Conservation (phyloP, 2,797 vertebrate species). For the Leontopithecus rosalia region DNA sequence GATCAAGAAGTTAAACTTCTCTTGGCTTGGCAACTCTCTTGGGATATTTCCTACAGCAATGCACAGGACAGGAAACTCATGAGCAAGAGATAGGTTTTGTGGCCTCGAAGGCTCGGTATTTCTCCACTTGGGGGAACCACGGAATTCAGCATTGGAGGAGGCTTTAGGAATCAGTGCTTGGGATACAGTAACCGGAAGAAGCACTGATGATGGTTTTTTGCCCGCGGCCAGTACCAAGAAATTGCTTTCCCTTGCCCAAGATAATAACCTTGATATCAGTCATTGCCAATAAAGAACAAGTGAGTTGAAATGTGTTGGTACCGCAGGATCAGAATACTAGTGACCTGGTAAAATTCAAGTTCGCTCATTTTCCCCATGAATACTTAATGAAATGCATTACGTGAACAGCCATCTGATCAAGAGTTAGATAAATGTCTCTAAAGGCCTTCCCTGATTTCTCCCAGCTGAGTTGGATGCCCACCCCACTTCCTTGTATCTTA, state of each 20-base stretch:
- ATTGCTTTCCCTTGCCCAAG: neutral
- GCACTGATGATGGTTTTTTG: neutral
- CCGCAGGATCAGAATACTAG: neutral
- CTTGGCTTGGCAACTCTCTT: slow-evolving; percentile 53
- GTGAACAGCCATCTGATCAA: neutral
- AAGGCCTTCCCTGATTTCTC: neutral
- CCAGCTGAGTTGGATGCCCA: neutral
- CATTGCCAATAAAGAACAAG: neutral
- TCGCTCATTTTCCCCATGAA: neutral
- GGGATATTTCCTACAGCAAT: neutral
- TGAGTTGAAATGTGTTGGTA: neutral
- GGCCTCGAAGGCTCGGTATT: neutral
- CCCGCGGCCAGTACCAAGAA: neutral
- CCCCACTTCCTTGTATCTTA: neutral
- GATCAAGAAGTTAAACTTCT: slow-evolving; percentile 73
- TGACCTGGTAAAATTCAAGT: neutral
- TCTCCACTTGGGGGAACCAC: neutral
- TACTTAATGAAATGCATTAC: neutral
- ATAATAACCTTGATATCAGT: neutral
- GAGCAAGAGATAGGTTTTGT: neutral
- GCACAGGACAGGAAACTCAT: neutral
- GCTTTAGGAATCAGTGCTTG: neutral
- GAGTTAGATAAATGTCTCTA: neutral
- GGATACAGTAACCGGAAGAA: neutral
- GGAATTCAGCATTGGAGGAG: neutral